Base-by-base conservation (phyloP, 2,888 invertebrate genomes). In the Ryuthela nishihirai region DNA sequence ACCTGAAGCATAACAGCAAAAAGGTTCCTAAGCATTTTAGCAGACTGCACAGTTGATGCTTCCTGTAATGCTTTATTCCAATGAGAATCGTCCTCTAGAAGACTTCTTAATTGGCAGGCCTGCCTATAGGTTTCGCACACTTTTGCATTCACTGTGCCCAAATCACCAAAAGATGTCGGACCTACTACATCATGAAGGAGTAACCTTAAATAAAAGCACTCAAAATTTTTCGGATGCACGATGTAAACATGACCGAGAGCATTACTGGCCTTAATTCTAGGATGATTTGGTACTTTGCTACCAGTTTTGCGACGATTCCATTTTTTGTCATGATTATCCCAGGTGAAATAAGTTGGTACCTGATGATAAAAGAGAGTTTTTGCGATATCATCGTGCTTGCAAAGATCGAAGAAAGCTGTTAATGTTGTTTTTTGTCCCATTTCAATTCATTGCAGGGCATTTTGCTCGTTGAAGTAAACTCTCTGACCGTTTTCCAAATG, bases 401-500 rank as follows among this genome's bases (percentile, higher is more conserved):
- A 40, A 3, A 47, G 39, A n/a, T n/a, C n/a, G n/a, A 1, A 20
- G 18, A 36, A 47, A 17, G 38, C 20, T 21, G 21, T 23, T 2
- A 24, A 7, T 5, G n/a, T 25, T 1, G 9, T 7, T 9, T 25
- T 5, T 29, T 17, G 39, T n/a, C 20, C 21, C 2, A 12, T 12
- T 26, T 10, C 7, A 10, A 10, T n/a, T 1, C 20, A 9, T 39
- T 25, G n/a, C n/a, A 9, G 12, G 6, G 6, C 26, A 38, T 38
- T 47, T 18, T 25, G 29, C 4, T 15, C 5, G 5, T 5, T 47
- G 10, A 47, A 39, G 20, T 21, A 39, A 12, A 47, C 39, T 47
- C 47, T 9, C 39, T 47, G 29, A 1, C 47, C 47, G 21, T 47
- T 47, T 25, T 40, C 47, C 5, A 47, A 21, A 24, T 39, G 39